phyloP scores from a whole-genome alignment of 2,113 vertebrate genomes.

The Chloropsis cyanopogon region DNA sequence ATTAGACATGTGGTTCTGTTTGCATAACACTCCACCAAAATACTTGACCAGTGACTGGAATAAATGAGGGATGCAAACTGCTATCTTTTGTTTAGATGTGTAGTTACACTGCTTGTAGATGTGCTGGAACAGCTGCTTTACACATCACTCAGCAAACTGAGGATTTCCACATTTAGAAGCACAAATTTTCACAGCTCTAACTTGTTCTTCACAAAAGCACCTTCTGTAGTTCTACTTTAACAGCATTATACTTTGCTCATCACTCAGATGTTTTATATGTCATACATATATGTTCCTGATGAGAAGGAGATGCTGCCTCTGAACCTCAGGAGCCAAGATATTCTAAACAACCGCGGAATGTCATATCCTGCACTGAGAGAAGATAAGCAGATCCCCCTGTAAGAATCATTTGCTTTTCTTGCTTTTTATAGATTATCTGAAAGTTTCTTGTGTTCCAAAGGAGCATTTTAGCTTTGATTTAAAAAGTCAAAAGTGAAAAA shows the following conservation, averaged over 20 bases:
- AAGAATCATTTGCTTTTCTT: not conserved
- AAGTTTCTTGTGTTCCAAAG: not conserved
- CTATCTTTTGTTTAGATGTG: not conserved
- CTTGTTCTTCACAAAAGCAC: not conserved
- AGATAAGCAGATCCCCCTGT: not conserved
- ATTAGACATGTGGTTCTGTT: not conserved
- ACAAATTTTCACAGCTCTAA: not conserved
- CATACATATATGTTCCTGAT: not conserved
- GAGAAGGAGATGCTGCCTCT: not conserved
- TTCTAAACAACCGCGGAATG: not conserved
- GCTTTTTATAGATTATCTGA: not conserved
- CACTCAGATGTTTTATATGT: not conserved
- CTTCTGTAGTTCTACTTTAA: not conserved
- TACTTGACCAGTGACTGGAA: not conserved
- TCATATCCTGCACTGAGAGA: not conserved
- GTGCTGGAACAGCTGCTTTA: not conserved
- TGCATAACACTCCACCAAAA: not conserved
- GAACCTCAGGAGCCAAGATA: not conserved
- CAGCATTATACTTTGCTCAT: not conserved
- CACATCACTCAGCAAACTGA: accelerated
- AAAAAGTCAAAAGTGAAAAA: not conserved
- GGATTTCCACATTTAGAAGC: not conserved
- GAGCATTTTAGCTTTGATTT: not conserved
- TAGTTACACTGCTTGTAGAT: not conserved
- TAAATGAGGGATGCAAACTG: not conserved